phyloP scores from a whole-genome alignment of 64 coral and sea anemone species.

The Pachyseris speciosa region DNA sequence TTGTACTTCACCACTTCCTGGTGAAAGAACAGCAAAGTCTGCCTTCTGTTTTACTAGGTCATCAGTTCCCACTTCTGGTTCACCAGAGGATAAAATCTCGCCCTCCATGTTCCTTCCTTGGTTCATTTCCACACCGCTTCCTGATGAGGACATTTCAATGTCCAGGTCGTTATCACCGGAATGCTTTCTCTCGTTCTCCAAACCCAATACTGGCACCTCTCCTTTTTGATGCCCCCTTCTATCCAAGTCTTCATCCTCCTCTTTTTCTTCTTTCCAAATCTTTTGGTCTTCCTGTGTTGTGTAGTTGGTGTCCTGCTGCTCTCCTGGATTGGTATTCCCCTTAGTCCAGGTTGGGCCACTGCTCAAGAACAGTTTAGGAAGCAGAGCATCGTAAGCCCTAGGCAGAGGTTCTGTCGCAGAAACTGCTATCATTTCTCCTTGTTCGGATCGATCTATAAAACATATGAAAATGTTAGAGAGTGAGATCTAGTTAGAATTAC shows the following conservation, averaged over 20 bases:
- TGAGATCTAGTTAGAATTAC: not conserved
- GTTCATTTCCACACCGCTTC: not conserved
- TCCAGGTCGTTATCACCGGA: not conserved
- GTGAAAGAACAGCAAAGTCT: not conserved
- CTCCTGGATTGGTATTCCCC: not conserved
- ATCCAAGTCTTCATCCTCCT: slow-evolving; percentile 17
- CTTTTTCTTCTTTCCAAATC: slow-evolving; percentile 4
- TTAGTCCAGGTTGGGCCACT: not conserved
- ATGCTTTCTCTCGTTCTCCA: not conserved
- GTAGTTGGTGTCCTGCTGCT: too few species aligned
- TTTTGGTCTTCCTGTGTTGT: not conserved
- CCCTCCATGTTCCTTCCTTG: not conserved
- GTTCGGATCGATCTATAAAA: not conserved
- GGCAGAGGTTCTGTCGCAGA: not conserved
- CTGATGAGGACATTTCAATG: not conserved
- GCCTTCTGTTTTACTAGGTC: not conserved
- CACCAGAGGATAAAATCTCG: not conserved
- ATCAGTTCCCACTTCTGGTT: not conserved
- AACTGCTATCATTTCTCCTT: not conserved
- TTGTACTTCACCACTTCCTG: not conserved
- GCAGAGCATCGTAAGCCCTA: not conserved
- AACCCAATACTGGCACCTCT: not conserved
- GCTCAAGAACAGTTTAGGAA: slow-evolving; percentile 17
- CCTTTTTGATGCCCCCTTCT: slow-evolving; percentile 1
- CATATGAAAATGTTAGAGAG: not conserved